These are phyloP conservation scores for Lagopus muta DNA, from an alignment of 2,113 vertebrate genomes.

Conservation along the genomic window DNA sequence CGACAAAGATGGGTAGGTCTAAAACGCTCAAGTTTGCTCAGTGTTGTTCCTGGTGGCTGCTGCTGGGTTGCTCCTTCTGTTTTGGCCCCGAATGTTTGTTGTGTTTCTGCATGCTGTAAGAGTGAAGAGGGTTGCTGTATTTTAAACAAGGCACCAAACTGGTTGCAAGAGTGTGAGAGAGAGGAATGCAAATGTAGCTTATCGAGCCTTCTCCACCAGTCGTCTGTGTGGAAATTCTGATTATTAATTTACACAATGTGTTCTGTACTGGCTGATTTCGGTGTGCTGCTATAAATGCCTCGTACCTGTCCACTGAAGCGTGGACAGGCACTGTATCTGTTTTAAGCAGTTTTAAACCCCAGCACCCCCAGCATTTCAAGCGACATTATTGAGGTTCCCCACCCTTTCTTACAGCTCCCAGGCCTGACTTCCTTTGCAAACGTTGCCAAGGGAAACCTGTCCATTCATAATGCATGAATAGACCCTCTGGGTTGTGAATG, in stretches of 20 bases:
- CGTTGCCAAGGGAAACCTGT: conserved; percentile 79
- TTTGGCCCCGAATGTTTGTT: not conserved
- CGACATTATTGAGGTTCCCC: conserved; percentile 48
- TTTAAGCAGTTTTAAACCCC: conserved; percentile 44
- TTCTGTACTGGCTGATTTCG: conserved; percentile 9
- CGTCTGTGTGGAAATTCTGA: not conserved
- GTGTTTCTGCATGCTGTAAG: conserved; percentile 57
- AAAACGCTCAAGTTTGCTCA: conserved; percentile 51
- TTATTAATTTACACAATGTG: conserved; percentile 37
- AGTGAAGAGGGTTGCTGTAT: conserved; percentile 45
- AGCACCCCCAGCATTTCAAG: not conserved
- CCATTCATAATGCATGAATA: conserved; percentile 78
- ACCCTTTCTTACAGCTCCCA: conserved; percentile 40
- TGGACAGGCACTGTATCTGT: not conserved
- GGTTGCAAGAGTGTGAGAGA: conserved; percentile 59
- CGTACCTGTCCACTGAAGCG: not conserved
- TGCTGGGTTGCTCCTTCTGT: conserved; percentile 24
- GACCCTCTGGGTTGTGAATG: conserved; percentile 70
- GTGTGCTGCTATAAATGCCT: not conserved
- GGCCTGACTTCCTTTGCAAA: conserved; percentile 57
- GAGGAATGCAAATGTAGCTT: conserved; percentile 48
- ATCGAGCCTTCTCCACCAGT: conserved; percentile 34
- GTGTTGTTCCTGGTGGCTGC: conserved; percentile 50
- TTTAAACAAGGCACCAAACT: conserved; percentile 64
- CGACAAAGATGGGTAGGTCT: conserved; percentile 81